Conservation (phyloP, 2,113 vertebrate species). For the Diadophis punctatus region DNA sequence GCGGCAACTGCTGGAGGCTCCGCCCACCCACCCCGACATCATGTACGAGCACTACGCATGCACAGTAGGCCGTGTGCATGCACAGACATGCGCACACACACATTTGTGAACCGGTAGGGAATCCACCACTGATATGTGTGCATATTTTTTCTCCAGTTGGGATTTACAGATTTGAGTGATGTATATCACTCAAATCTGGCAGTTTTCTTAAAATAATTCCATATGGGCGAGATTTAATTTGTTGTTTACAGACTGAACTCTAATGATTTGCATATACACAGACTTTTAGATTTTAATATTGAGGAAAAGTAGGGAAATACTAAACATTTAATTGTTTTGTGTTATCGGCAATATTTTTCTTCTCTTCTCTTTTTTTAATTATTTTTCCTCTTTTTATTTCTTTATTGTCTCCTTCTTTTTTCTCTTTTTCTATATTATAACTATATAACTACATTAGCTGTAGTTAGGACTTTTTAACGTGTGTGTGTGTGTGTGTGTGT, state of each 20-base stretch:
- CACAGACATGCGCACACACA: no score
- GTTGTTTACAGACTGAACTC: neutral
- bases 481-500: no score
- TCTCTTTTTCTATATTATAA: neutral
- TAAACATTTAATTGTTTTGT: neutral
- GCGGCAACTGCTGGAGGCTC: no score
- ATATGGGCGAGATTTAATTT: neutral
- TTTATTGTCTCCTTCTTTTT: neutral
- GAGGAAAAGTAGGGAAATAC: neutral
- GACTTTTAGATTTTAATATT: neutral
- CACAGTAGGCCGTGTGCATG: no score
- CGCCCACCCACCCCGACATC: no score
- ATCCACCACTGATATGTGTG: neutral
- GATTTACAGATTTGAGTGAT: neutral
- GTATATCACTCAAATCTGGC: neutral
- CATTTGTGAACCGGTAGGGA: neutral
- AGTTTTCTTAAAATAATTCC: neutral
- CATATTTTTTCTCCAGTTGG: neutral
- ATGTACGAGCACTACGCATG: no score
- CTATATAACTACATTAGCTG: neutral
- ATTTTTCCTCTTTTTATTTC: neutral
- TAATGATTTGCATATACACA: neutral
- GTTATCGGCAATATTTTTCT: neutral
- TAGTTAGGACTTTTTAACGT: neutral
- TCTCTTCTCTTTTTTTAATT: neutral